Percentiles rank a stretch among this genome's conserved stretches.
Conservation (phyloP, 2,797 vertebrate genomes). For the Spinus pinus region DNA sequence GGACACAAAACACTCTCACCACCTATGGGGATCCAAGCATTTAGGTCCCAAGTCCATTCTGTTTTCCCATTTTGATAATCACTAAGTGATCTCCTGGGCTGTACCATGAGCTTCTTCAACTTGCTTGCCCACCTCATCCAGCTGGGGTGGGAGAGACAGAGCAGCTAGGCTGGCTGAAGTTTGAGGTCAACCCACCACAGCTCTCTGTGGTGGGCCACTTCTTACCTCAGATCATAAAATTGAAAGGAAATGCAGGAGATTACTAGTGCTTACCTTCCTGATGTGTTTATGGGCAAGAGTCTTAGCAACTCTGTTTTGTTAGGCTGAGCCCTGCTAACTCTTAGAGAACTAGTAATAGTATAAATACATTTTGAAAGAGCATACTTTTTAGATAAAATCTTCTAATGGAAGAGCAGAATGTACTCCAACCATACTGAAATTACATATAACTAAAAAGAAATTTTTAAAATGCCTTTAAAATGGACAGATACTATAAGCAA, state of each 20-base stretch:
- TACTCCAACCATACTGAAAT: neutral
- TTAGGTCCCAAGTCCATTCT: neutral
- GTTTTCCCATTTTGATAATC: accelerated
- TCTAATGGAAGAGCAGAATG: neutral
- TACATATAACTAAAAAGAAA: neutral
- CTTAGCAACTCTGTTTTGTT: neutral
- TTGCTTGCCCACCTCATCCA: neutral
- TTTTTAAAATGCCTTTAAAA: neutral
- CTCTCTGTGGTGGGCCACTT: neutral
- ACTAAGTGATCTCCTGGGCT: neutral
- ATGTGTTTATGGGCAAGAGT: neutral
- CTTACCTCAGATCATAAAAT: neutral
- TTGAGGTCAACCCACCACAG: accelerated
- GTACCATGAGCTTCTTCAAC: neutral
- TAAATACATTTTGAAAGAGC: neutral
- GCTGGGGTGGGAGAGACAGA: neutral
- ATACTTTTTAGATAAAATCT: neutral
- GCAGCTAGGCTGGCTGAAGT: neutral
- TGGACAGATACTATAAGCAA: neutral
- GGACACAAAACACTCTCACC: neutral
- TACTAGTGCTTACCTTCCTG: neutral
- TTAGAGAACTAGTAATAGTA: neutral
- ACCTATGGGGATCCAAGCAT: neutral
- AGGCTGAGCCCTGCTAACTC: neutral
- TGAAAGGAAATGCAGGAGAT: neutral